phyloP scores from a whole-genome alignment of 2,113 vertebrate genomes.

The Cyanoderma ruficeps region DNA sequence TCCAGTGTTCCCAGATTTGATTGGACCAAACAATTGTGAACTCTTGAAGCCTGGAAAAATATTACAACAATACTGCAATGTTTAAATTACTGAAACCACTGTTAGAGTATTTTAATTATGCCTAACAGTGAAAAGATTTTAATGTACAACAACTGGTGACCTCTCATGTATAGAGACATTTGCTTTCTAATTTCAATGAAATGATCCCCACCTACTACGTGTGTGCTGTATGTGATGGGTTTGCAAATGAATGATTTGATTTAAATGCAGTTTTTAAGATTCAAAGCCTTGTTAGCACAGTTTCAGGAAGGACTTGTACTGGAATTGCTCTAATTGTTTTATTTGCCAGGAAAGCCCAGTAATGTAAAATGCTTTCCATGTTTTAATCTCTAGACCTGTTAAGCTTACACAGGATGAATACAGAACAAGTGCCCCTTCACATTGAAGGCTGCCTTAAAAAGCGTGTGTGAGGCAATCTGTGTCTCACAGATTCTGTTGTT shows the following conservation, averaged over 20 bases:
- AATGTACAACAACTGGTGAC: slow-evolving; percentile 73
- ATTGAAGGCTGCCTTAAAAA: neutral
- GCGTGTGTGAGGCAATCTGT: neutral
- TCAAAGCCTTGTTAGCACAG: slow-evolving; percentile 20
- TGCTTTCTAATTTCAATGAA: slow-evolving; percentile 76
- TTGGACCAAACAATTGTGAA: slow-evolving; percentile 80
- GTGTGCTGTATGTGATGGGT: slow-evolving; percentile 50
- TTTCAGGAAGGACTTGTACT: neutral
- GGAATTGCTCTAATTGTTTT: slow-evolving; percentile 31
- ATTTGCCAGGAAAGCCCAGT: slow-evolving; percentile 8
- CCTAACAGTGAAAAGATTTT: slow-evolving; percentile 74
- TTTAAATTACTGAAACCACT: slow-evolving; percentile 77
- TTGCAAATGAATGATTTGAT: slow-evolving; percentile 71
- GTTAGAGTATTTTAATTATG: slow-evolving; percentile 77
- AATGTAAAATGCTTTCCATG: neutral
- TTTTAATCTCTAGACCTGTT: slow-evolving; percentile 29
- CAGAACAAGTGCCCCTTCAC: neutral
- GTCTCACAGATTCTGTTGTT: slow-evolving; percentile 35
- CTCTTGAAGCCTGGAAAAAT: slow-evolving; percentile 82
- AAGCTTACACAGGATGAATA: neutral
- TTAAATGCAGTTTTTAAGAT: slow-evolving; percentile 65
- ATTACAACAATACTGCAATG: slow-evolving; percentile 80
- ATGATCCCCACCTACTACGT: slow-evolving; percentile 71
- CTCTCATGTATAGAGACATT: slow-evolving; percentile 78
- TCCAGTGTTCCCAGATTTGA: slow-evolving; percentile 78